A percentile compares a stretch with the other conserved stretches of the same genome.
These are phyloP conservation scores for Sceloporus undulatus DNA, from an alignment of 2,113 vertebrate species.

Conservation along the genomic window DNA sequence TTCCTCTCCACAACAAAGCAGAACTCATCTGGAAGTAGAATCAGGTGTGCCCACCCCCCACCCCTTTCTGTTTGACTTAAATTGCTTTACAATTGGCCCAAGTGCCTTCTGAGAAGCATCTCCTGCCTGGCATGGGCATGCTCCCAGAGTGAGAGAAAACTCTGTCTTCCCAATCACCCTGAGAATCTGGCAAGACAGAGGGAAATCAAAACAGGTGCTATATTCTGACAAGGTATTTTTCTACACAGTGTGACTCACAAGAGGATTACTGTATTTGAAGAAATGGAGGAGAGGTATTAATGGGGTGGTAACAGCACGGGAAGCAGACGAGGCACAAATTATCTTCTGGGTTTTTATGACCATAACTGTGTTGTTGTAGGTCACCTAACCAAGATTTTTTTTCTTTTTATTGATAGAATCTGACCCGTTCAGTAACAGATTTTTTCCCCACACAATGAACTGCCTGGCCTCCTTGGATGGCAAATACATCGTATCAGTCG, in stretches of 20 bases:
- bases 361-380: not conserved
- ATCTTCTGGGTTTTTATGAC: conserved; percentile 3
- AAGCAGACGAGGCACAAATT: not conserved
- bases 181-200: not conserved
- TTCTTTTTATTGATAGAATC: not conserved
- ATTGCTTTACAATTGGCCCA: not conserved
- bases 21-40: conserved; percentile 14
- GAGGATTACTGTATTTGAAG: not conserved
- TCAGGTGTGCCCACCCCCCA: not conserved
- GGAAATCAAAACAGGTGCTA: not conserved
- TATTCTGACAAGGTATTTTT: conserved; percentile 21
- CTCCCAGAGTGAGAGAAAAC: conserved; percentile 1
- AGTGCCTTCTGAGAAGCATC: not conserved
- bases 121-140: conserved; percentile 9
- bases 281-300: accelerated
- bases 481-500: too few relatives aligned
- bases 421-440: not conserved
- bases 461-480: not conserved
- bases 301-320: not conserved
- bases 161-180: not conserved
- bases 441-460: not conserved
- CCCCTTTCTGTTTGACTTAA: not conserved
- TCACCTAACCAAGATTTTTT: too few relatives aligned
- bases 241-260: not conserved
- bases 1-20: conserved; percentile 26